Evolutionary conservation across 2,797 vertebrate genomes (phyloP), one percentile per base, ranked within the genome.

Genomic region (Crocidura indochinensis): DNA sequence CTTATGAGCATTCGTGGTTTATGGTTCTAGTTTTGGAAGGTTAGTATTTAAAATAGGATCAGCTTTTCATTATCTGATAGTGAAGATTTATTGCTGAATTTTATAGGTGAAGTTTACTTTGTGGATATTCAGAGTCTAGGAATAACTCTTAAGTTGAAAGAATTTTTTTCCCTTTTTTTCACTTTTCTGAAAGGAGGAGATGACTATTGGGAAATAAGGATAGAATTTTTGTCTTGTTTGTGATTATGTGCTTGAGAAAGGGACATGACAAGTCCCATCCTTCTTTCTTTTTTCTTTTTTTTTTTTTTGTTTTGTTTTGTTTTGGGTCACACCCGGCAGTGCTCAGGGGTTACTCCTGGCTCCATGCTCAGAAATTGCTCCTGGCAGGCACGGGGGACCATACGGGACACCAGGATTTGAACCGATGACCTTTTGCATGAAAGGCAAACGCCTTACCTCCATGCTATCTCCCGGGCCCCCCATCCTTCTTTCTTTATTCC

Each of bases 61-160:
- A 91, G 17, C 19, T 77, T 79, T 69, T 88, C 60, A 84, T 81
- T 84, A 62, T 27, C 49, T 80, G 29, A 84, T 49, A 49, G 6
- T 17, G 3, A 80, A 27, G 68, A 82, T 26, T 72, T 88, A 75
- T 69, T 82, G 53, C 81, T 74, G 38, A 29, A 73, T 64, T 87
- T 72, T 67, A 49, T 53, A 72, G 72, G 4, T 60, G 56, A 9
- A 64, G 14, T 64, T 53, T 65, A 27, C 31, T 53, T 72, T 27
- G 44, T 74, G 49, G 3, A 77, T 10, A 44, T 69, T 68, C 84
- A 90, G n/a, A 79, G 26, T 69, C 51, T 86, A 47, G 60, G 83
- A 94, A 84, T 78, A 87, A 67, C 26, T 92, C 38, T 38, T n/a
- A 69, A 76, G 64, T 26, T 26, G 64, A 29, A 71, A 82, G 44